These are phyloP conservation scores for Dicyrtoma fusca DNA, from an alignment of 2,888 invertebrate species.

Conservation along the genomic window DNA sequence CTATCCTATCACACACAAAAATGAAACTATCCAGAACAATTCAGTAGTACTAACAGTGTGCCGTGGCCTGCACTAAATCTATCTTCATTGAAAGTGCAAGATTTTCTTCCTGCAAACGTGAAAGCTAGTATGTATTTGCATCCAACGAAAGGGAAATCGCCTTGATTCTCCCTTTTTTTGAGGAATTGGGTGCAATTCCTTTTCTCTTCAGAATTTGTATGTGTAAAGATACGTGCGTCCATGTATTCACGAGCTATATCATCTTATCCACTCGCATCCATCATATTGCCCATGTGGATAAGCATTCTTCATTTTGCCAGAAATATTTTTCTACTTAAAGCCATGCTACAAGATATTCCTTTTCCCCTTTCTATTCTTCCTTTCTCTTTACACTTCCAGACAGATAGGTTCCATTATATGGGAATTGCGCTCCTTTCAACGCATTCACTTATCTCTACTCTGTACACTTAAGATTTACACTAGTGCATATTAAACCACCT, in stretches of 20 bases:
- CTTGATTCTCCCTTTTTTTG: too few relatives aligned
- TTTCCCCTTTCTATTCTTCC: neutral
- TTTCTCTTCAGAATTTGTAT: too few relatives aligned
- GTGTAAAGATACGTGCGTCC: neutral
- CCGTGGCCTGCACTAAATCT: too few relatives aligned
- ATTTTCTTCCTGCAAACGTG: too few relatives aligned
- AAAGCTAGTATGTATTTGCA: too few relatives aligned
- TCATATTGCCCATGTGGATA: constrained; percentile 17
- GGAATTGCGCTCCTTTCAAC: neutral
- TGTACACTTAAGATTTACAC: neutral
- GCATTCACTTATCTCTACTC: neutral
- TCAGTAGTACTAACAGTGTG: too few relatives aligned
- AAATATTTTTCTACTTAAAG: neutral
- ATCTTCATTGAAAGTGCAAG: neutral
- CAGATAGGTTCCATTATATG: too few relatives aligned
- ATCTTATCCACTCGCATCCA: constrained; percentile 23
- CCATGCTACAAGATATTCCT: neutral
- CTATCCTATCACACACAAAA: too few relatives aligned
- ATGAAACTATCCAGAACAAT: too few relatives aligned
- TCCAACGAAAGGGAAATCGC: too few relatives aligned
- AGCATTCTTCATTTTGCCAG: constrained; percentile 18
- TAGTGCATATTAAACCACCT: too few relatives aligned
- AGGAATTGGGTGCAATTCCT: neutral
- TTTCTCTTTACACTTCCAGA: neutral
- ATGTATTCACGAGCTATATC: neutral